Conservation (phyloP, 1,140 invertebrate species). For the Choristoneura fumiferana region DNA sequence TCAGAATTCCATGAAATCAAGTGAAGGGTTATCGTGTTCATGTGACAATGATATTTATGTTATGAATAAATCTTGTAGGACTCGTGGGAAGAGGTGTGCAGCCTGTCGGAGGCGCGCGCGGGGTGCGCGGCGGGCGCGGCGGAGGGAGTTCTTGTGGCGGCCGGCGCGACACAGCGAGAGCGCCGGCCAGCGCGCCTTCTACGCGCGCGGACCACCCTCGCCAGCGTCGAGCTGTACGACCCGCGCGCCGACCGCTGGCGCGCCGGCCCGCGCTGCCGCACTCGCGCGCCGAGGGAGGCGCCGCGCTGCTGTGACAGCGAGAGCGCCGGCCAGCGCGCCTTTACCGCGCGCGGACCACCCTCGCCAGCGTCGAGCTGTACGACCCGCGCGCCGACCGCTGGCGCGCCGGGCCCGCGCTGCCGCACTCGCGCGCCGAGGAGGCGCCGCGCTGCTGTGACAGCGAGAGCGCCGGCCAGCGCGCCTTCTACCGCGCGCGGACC, state of each 20-base stretch:
- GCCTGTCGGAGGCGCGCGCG: constrained; percentile 87
- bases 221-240: constrained; percentile 90
- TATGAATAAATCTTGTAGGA: constrained; percentile 79
- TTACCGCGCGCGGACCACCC: neutral
- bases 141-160: constrained; percentile 79
- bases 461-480: no score
- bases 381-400: no score
- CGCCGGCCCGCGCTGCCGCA: constrained; percentile 86
- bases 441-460: no score
- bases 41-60: no score
- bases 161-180: constrained; percentile 70
- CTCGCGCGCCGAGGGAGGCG: constrained; percentile 90
- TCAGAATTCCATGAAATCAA: no score
- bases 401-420: no score
- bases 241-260: constrained; percentile 88
- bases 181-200: constrained; percentile 85
- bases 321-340: neutral
- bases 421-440: no score
- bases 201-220: constrained; percentile 89
- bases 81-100: constrained; percentile 87
- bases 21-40: no score
- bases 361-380: no score
- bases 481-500: no score
- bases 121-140: constrained; percentile 92
- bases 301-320: constrained; percentile 78